Evolutionary conservation across 2,797 vertebrate species (phyloP).

Genomic region (Champsocephalus gunnari): DNA sequence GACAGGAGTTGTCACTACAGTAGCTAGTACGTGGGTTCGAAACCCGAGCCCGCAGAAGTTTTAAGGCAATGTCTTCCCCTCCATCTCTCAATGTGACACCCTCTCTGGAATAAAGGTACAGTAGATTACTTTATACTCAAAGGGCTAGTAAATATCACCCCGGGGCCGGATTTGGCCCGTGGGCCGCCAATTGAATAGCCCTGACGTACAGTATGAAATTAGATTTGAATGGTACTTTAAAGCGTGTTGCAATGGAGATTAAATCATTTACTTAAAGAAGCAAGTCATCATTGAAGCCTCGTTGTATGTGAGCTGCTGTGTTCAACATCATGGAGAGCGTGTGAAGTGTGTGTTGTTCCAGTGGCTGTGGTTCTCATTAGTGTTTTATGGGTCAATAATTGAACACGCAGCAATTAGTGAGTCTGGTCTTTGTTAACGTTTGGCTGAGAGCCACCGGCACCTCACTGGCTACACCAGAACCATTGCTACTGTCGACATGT

Average conservation of each 20-base stretch:
- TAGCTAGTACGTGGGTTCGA: too few relatives aligned
- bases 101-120: too few relatives aligned
- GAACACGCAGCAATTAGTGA: slow-evolving; percentile 56
- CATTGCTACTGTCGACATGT: too few relatives aligned
- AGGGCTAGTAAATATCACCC: too few relatives aligned
- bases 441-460: slow-evolving; percentile 36
- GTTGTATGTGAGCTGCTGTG: neutral
- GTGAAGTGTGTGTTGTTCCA: slow-evolving; percentile 27
- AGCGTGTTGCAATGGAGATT: neutral
- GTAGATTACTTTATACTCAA: too few relatives aligned
- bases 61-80: too few relatives aligned
- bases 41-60: too few relatives aligned
- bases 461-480: neutral
- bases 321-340: neutral
- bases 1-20: too few relatives aligned
- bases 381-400: slow-evolving; percentile 53
- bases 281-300: neutral
- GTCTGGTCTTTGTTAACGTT: slow-evolving; percentile 52
- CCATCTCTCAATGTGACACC: too few relatives aligned
- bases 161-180: too few relatives aligned
- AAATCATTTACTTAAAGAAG: neutral
- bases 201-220: neutral
- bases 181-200: too few relatives aligned
- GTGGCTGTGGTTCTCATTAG: slow-evolving; percentile 41
- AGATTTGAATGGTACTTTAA: neutral